Evolutionary conservation across 1,140 invertebrate genomes (phyloP), one percentile per base, ranked within the genome.

Genomic region (Aphaenogaster ashmeadi): DNA sequence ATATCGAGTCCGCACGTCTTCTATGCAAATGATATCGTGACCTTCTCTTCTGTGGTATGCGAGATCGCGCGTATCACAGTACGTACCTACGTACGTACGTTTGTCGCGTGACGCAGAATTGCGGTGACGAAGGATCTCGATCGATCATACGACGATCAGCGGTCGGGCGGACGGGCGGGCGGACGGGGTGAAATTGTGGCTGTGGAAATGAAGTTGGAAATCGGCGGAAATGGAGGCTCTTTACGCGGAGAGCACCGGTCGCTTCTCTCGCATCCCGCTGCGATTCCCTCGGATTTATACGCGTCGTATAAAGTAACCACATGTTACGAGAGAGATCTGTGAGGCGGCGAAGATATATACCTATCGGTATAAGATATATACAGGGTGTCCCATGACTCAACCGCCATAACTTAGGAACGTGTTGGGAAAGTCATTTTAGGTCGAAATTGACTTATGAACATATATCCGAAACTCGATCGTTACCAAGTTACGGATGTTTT

Each of bases 181-280:
- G 15, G 74, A 75, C 56, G n/a, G 66, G 36, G 21, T 81, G 90
- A 92, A 91, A 92, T 93, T 86, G 90, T 89, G 50, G 67, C 11
- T 58, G 89, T 90, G 72, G 84, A 89, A 92, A 93, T 90, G 89
- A 91, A 90, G 88, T 88, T 90, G 86, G 90, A 93, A 94, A 94
- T 93, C 89, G 92, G 72, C 93, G 93, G 93, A 94, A 94, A 94
- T 94, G 88, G 93, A 91, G 84, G 81, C 90, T 92, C 87, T 93
- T 84, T 85, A 56, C 85, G 50, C 47, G 50, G 15, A 77, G 74
- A 62, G 60, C 74, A 47, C 41, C 47, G 77, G 44, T 86, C 47
- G 44, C 52, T 15, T 54, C 36, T 74, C 52, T 71, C 64, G n/a
- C 58, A 78, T 60, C 58, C 64, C 18, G 6, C 18, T 18, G 36